Evolutionary conservation across 1,140 invertebrate species (phyloP), one percentile per base, ranked within the genome.

Genomic region (Bombus confusus): DNA sequence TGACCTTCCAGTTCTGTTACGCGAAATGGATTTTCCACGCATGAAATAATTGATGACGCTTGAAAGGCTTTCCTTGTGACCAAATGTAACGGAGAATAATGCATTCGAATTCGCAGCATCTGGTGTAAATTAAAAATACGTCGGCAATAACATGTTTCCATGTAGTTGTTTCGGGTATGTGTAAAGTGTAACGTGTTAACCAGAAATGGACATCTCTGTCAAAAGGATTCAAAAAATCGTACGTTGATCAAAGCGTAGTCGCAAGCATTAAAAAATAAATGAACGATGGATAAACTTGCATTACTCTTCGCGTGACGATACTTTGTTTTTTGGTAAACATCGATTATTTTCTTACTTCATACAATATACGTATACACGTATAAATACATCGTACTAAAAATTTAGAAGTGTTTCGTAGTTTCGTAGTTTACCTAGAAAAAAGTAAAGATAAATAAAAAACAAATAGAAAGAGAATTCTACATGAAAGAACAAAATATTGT

Each of bases 31-130:
- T 88, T 85, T 85, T 87, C 68, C 64, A 81, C 62, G 41, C 41
- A 64, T 39, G 57, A 85, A 85, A 88, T 88, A 88, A 88, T 85
- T 88, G 74, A 73, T 80, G 34, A 85, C 72, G 73, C 69, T 87
- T 73, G 73, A 88, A 80, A 85, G 62, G 76, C n/a, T 81, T 85
- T 68, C 66, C 57, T 47, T 62, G 81, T 83, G 68, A 66, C 59
- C 47, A 34, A 84, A 64, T 75, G 34, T 66, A 80, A 69, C 37
- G 34, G 39, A 39, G 28, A 68, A 62, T 77, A 64, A 87, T 77
- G 37, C 52, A 74, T 87, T 66, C 39, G 66, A 47, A 66, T 47
- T 28, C 37, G 57, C 41, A 64, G 59, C 69, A 28, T 25, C 41
- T 10, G 34, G 25, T 77, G 43, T 77, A 52, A 68, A 76, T 83